A percentile compares a stretch with the other conserved stretches of the same genome.
Evolutionary conservation across 2,113 vertebrate species (phyloP).

Genomic region (Capreolus pygargus): DNA sequence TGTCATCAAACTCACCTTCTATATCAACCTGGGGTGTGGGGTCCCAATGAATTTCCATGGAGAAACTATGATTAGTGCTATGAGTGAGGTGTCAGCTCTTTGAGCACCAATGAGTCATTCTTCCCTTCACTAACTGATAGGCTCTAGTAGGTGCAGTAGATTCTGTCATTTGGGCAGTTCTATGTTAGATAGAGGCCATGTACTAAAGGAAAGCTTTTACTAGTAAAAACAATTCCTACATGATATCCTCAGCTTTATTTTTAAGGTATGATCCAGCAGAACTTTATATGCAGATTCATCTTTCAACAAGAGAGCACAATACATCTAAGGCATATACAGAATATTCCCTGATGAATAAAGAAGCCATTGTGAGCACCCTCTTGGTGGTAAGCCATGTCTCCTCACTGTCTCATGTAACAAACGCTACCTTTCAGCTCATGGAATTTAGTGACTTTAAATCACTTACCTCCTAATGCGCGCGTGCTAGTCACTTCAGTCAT

Average conservation of each 20-base stretch:
- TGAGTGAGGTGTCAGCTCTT: too few species aligned
- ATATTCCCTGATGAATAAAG: background rate
- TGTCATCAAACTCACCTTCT: too few species aligned
- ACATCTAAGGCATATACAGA: background rate
- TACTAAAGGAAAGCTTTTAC: background rate
- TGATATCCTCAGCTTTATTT: background rate
- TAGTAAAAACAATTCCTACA: background rate
- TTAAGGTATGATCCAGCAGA: fast-evolving
- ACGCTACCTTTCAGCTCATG: background rate
- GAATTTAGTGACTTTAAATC: background rate
- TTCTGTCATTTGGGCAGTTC: background rate
- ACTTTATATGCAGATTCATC: fast-evolving
- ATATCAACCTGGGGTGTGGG: too few species aligned
- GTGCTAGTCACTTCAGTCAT: too few species aligned
- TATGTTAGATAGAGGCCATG: too few species aligned
- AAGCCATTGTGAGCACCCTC: background rate
- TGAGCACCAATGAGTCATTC: too few species aligned
- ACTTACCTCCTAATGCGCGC: too few species aligned
- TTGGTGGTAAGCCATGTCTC: background rate
- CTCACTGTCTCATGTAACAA: background rate
- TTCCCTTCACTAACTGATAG: too few species aligned
- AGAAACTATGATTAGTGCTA: too few species aligned
- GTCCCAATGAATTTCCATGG: too few species aligned
- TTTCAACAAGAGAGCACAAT: background rate
- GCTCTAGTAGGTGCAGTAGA: background rate